Conservation (phyloP, 2,797 vertebrate genomes). For the Rhabdophis nuchalis region DNA sequence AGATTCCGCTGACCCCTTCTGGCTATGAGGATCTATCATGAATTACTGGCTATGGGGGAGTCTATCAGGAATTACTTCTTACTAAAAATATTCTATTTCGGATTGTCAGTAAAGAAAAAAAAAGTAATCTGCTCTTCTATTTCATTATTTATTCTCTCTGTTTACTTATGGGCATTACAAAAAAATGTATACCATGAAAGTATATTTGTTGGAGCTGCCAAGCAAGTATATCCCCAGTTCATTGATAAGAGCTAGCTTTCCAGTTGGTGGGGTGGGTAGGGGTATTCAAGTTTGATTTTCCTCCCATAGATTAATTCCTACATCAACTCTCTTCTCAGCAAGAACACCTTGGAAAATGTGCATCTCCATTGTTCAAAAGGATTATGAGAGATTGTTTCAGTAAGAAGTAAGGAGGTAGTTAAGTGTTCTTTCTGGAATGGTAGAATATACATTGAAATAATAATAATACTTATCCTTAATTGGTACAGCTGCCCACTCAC, state of each 20-base stretch:
- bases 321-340: not conserved
- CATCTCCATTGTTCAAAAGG: not conserved
- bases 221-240: not conserved
- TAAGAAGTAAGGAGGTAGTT: not conserved
- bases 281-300: not conserved
- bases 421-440: not conserved
- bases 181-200: not conserved
- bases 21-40: not conserved
- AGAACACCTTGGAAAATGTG: not conserved
- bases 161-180: not conserved
- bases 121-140: not conserved
- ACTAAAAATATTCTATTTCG: not conserved
- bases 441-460: not conserved
- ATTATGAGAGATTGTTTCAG: not conserved
- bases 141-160: not conserved
- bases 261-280: no score
- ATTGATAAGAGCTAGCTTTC: not conserved
- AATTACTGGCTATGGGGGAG: not conserved
- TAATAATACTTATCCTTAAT: not conserved
- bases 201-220: not conserved
- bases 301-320: not conserved
- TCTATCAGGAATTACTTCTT: not conserved
- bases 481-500: not conserved
- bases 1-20: no score
- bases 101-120: not conserved